These are phyloP conservation scores for Phrixothrix hirtus DNA, from an alignment of 2,888 invertebrate genomes.

Conservation along the genomic window DNA sequence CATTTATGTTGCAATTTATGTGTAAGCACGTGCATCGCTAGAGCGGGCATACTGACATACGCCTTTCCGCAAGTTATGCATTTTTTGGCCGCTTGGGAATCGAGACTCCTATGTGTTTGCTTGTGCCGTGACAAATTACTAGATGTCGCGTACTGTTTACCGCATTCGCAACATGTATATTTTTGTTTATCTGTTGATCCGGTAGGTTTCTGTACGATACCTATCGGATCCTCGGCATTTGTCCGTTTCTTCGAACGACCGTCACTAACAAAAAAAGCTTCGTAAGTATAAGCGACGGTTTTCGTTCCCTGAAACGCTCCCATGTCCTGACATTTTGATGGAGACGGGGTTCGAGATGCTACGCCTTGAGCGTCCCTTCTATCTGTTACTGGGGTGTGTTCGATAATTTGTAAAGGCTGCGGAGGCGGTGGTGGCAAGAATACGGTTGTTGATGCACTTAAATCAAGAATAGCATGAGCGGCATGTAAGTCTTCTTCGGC, in stretches of 20 bases:
- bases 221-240: conserved; percentile 26
- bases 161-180: conserved; percentile 87
- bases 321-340: conserved; percentile 31
- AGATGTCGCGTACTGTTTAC: conserved; percentile 88
- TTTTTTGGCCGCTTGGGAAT: conserved; percentile 90
- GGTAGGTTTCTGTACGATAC: conserved; percentile 27
- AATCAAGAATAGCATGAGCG: conserved; percentile 85
- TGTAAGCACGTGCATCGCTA: conserved; percentile 90
- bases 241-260: conserved; percentile 72
- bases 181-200: conserved; percentile 49
- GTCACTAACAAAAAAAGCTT: conserved; percentile 89
- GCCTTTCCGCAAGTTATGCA: conserved; percentile 95
- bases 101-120: conserved; percentile 89
- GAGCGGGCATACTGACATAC: conserved; percentile 96
- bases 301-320: conserved; percentile 59
- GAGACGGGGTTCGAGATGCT: conserved; percentile 47
- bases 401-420: conserved; percentile 29
- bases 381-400: conserved; percentile 28
- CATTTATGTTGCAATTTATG: conserved; percentile 93
- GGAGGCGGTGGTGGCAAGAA: conserved; percentile 62
- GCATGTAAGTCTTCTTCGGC: conserved; percentile 85
- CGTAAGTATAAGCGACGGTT: conserved; percentile 87
- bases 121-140: conserved; percentile 88
- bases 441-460: conserved; percentile 83
- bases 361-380: conserved; percentile 39